These are phyloP conservation scores for Centroberyx gerrardi DNA, from an alignment of 2,797 vertebrate species.

Conservation along the genomic window DNA sequence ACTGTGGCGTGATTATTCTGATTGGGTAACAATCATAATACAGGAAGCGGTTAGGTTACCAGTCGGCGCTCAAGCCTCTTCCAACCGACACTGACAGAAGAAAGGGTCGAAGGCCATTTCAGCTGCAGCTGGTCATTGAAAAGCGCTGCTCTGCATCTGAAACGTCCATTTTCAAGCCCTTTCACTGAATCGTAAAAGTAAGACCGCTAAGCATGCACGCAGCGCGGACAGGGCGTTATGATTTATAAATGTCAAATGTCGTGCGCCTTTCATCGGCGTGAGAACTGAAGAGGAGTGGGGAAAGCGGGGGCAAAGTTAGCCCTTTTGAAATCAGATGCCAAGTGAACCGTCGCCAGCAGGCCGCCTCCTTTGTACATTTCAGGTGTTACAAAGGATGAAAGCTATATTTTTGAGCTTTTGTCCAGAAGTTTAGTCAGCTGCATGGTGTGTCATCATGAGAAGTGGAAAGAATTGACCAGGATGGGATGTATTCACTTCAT, in stretches of 20 bases:
- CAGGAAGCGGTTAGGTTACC: slow-evolving; percentile 62
- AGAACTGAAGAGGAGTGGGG: slow-evolving; percentile 53
- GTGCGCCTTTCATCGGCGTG: slow-evolving; percentile 46
- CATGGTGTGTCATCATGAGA: slow-evolving; percentile 16
- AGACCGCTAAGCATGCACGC: slow-evolving; percentile 37
- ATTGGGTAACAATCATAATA: slow-evolving; percentile 41
- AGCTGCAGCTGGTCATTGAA: slow-evolving; percentile 77
- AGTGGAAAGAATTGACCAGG: not conserved
- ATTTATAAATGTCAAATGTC: slow-evolving; percentile 68
- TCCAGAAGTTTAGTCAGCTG: slow-evolving; percentile 14
- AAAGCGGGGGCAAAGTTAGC: slow-evolving; percentile 20
- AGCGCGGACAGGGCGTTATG: slow-evolving; percentile 26
- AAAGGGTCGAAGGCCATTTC: slow-evolving; percentile 72
- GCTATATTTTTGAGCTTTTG: slow-evolving; percentile 36
- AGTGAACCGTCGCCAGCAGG: slow-evolving; percentile 18
- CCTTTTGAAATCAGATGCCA: slow-evolving; percentile 51
- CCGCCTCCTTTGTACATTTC: slow-evolving; percentile 31
- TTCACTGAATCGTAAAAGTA: slow-evolving; percentile 44
- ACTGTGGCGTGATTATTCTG: slow-evolving; percentile 45
- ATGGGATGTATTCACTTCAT: not conserved
- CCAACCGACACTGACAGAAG: slow-evolving; percentile 20
- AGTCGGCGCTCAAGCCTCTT: slow-evolving; percentile 62
- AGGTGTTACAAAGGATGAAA: slow-evolving; percentile 59
- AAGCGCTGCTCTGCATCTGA: slow-evolving; percentile 63
- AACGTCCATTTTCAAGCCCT: slow-evolving; percentile 26